These are phyloP conservation scores for Pagetopsis macropterus DNA, from an alignment of 2,797 vertebrate species.

Conservation along the genomic window DNA sequence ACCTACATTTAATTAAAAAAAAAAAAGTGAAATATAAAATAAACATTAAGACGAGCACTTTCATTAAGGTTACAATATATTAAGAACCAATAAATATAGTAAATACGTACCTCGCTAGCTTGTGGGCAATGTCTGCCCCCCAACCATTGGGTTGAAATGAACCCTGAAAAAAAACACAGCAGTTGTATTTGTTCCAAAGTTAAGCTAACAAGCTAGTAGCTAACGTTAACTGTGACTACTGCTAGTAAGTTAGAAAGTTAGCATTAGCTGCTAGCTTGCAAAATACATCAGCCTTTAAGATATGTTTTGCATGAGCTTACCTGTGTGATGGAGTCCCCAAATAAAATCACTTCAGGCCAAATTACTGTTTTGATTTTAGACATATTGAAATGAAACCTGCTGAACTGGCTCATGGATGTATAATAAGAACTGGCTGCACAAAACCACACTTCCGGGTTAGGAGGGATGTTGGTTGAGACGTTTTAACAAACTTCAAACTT, in stretches of 20 bases:
- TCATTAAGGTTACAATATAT: too few relatives aligned
- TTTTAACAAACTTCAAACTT: slow-evolving; percentile 6
- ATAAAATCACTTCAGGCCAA: slow-evolving; percentile 91
- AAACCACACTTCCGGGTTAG: slow-evolving; percentile 5
- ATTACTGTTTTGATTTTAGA: slow-evolving; percentile 69
- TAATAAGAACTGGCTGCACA: too few relatives aligned
- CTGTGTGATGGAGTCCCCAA: slow-evolving; percentile 97
- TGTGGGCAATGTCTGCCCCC: slow-evolving; percentile 88
- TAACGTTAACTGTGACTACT: not conserved
- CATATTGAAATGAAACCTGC: slow-evolving; percentile 56
- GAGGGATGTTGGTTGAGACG: too few relatives aligned
- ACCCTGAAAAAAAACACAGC: slow-evolving; percentile 79
- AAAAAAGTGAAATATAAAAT: not conserved
- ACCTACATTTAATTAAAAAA: too few relatives aligned
- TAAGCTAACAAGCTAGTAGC: slow-evolving; percentile 1
- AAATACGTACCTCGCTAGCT: slow-evolving; percentile 86
- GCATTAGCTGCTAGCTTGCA: not conserved
- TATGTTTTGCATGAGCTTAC: slow-evolving; percentile 65
- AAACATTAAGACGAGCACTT: not conserved
- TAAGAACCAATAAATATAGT: not conserved
- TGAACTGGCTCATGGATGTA: too few relatives aligned
- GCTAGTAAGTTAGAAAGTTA: not conserved
- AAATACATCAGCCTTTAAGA: not conserved
- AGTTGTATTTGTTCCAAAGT: not conserved
- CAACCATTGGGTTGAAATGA: slow-evolving; percentile 91